Percentiles rank a stretch among this genome's conserved stretches.
Conservation (phyloP, 2,888 invertebrate genomes). For the Microctonus brassicae region DNA sequence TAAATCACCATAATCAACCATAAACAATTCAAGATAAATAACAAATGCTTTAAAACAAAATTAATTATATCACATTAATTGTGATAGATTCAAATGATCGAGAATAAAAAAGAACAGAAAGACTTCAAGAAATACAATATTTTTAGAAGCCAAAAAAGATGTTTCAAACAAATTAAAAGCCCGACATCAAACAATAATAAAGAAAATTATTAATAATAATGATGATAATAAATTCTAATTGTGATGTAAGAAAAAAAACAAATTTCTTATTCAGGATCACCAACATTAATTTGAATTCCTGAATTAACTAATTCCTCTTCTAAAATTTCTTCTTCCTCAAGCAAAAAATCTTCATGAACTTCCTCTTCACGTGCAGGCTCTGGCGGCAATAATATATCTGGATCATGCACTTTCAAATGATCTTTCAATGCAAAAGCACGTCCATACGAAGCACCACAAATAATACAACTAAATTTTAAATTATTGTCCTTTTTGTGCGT, state of each 20-base stretch:
- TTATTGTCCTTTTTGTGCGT: slow-evolving; percentile 80
- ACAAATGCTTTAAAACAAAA: too few relatives aligned
- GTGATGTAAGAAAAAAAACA: neutral
- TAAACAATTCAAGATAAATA: too few relatives aligned
- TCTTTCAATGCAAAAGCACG: slow-evolving; percentile 81
- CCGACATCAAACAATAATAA: too few relatives aligned
- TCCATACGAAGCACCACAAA: slow-evolving; percentile 84
- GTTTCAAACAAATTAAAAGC: too few relatives aligned
- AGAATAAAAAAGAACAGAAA: too few relatives aligned
- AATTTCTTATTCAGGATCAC: slow-evolving; percentile 46
- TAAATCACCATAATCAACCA: too few relatives aligned
- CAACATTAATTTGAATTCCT: slow-evolving; percentile 1
- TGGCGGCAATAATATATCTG: slow-evolving; percentile 62
- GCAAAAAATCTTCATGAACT: slow-evolving; percentile 57
- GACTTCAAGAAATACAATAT: too few relatives aligned
- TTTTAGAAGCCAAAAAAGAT: too few relatives aligned
- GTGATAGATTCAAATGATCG: too few relatives aligned
- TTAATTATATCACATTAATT: too few relatives aligned
- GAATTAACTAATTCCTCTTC: slow-evolving; percentile 35
- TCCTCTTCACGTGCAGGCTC: slow-evolving; percentile 64
- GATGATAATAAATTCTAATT: too few relatives aligned
- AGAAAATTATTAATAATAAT: neutral
- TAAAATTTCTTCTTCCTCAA: slow-evolving; percentile 54
- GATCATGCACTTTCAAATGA: slow-evolving; percentile 79
- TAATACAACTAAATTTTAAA: slow-evolving; percentile 77